Conservation (phyloP, 2,113 vertebrate species). For the Pogona vitticeps region DNA sequence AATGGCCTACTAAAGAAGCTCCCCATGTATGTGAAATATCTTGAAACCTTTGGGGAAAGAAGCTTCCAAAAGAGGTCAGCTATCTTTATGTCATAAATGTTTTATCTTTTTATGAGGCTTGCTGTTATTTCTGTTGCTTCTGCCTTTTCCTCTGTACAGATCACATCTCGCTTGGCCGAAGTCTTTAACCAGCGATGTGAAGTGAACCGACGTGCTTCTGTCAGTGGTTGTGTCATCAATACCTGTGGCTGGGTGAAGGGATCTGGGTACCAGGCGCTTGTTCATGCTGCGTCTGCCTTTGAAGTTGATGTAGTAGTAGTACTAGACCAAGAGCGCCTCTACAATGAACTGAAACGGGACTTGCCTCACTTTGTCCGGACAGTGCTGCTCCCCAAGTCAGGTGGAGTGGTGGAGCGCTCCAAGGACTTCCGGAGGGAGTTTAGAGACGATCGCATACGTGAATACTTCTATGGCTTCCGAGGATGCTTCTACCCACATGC, state of each 20-base stretch:
- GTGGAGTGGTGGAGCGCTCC: conserved; percentile 92
- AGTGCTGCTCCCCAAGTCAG: conserved; percentile 92
- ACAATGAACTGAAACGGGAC: conserved; percentile 95
- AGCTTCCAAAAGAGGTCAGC: not conserved
- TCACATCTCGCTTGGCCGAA: conserved; percentile 91
- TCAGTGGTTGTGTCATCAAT: conserved; percentile 97
- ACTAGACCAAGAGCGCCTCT: conserved; percentile 95
- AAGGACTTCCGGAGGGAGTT: conserved; percentile 93
- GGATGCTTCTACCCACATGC: conserved; percentile 95
- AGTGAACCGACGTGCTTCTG: conserved; percentile 91
- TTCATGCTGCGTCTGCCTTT: conserved; percentile 94
- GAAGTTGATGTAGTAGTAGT: conserved; percentile 97
- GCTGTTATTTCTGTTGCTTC: not conserved
- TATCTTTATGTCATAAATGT: not conserved
- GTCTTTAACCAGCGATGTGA: conserved; percentile 97
- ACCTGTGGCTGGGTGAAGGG: conserved; percentile 98
- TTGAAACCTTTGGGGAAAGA: not conserved
- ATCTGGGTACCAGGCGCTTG: conserved; percentile 95
- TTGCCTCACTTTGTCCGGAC: conserved; percentile 95
- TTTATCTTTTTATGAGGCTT: not conserved
- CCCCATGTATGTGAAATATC: not conserved
- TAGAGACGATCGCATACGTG: conserved; percentile 92
- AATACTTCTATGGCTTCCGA: conserved; percentile 97
- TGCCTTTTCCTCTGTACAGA: conserved; percentile 68
- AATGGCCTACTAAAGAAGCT: too few relatives aligned